Percentiles rank a stretch among this genome's conserved stretches.
phyloP scores from a whole-genome alignment of 30 jellyfish, hydroid and myxozoan genomes.

The Aurelia sp. region DNA sequence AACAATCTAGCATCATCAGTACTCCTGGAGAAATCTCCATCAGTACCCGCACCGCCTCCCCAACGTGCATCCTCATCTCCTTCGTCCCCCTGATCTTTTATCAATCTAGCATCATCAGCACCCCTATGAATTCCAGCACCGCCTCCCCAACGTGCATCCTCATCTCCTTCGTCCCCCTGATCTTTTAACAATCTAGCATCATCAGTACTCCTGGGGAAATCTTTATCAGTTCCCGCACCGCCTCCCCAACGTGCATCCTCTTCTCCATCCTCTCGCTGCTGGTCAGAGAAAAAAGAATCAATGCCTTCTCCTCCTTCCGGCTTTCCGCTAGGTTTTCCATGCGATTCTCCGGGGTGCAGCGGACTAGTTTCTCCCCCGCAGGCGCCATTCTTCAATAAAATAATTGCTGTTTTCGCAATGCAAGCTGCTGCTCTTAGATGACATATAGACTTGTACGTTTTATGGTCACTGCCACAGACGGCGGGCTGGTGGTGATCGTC shows the following conservation, averaged over 20 bases:
- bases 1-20: constrained; percentile 6
- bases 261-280: too few relatives aligned
- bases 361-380: background rate
- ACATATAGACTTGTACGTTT: constrained; percentile 27
- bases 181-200: background rate
- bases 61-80: constrained; percentile 17
- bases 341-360: too few relatives aligned
- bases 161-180: background rate
- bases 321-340: too few relatives aligned
- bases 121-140: too few relatives aligned
- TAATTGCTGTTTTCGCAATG: constrained; percentile 1
- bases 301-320: too few relatives aligned
- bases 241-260: too few relatives aligned
- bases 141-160: background rate
- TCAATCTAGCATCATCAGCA: too few relatives aligned
- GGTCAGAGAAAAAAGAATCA: too few relatives aligned
- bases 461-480: constrained; percentile 53
- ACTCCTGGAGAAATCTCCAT: background rate
- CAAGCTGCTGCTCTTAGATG: constrained; percentile 37
- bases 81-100: background rate
- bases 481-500: background rate
- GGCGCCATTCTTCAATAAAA: constrained; percentile 26
- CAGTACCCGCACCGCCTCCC: too few relatives aligned
- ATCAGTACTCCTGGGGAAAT: background rate
- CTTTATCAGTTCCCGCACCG: too few relatives aligned